Evolutionary conservation across 2,113 vertebrate species (phyloP).

Genomic region (Scatophagus argus): DNA sequence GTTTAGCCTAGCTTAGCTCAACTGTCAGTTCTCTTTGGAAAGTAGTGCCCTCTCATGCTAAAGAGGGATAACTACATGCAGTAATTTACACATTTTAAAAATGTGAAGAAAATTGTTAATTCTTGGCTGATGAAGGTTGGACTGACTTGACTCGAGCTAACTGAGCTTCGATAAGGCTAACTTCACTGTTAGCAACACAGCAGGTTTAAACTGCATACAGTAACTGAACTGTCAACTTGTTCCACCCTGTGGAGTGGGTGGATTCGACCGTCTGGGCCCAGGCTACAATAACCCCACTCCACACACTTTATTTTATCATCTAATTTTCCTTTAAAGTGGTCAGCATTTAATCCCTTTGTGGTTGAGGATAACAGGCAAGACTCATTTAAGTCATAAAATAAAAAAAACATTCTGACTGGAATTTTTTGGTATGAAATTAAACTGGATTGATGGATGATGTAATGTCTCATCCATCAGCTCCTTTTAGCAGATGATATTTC

Average conservation of each 20-base stretch:
- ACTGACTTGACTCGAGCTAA: too few relatives aligned
- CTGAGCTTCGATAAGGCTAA: too few relatives aligned
- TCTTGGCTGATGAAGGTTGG: too few relatives aligned
- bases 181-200: background rate
- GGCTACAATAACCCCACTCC: too few relatives aligned
- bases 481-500: slow-evolving; percentile 52
- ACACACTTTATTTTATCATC: background rate
- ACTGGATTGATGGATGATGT: slow-evolving; percentile 52
- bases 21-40: background rate
- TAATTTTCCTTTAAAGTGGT: slow-evolving; percentile 37
- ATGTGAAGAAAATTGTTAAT: too few relatives aligned
- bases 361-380: slow-evolving; percentile 25
- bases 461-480: slow-evolving; percentile 56
- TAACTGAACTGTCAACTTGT: too few relatives aligned
- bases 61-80: background rate
- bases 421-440: slow-evolving; percentile 39
- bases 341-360: background rate
- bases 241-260: too few relatives aligned
- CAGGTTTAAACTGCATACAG: background rate
- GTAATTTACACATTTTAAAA: background rate
- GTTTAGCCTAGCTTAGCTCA: background rate
- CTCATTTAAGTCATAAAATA: slow-evolving; percentile 26
- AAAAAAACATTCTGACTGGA: slow-evolving; percentile 28
- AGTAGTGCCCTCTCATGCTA: background rate
- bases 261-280: too few relatives aligned